Evolutionary conservation across 2,888 invertebrate species (phyloP).

Genomic region (Mechanitis messenoides): DNA sequence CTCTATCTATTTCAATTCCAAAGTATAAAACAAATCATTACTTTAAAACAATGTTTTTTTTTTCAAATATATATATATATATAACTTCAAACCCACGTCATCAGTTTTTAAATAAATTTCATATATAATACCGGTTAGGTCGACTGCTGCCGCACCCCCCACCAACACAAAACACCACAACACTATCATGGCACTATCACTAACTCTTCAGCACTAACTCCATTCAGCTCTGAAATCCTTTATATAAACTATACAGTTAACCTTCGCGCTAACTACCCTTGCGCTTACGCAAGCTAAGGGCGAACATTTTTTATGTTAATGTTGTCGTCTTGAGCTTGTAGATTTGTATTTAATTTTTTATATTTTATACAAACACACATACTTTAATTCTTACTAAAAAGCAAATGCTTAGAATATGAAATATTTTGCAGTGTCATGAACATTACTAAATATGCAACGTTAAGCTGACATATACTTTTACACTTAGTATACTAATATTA

Average conservation of each 20-base stretch:
- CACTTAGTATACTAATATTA: too few relatives aligned
- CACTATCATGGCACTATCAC: slow-evolving; percentile 13
- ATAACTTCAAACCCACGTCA: background rate
- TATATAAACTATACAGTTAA: slow-evolving; percentile 3
- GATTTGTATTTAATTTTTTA: too few relatives aligned
- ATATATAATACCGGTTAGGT: background rate
- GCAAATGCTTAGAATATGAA: too few relatives aligned
- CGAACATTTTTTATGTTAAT: too few relatives aligned
- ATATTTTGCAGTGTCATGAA: too few relatives aligned
- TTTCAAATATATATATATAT: background rate
- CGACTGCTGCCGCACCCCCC: background rate
- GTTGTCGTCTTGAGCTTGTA: too few relatives aligned
- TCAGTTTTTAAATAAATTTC: background rate
- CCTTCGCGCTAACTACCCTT: slow-evolving; percentile 1
- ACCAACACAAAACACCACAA: slow-evolving; percentile 7
- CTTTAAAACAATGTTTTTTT: background rate
- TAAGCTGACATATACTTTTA: too few relatives aligned
- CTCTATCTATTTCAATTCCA: too few relatives aligned
- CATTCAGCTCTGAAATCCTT: background rate
- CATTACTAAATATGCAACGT: too few relatives aligned
- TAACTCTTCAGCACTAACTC: background rate
- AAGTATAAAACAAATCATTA: too few relatives aligned
- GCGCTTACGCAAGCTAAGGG: background rate
- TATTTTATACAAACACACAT: too few relatives aligned
- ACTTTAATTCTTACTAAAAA: too few relatives aligned